These are phyloP conservation scores for Geotrupes spiniger DNA, from an alignment of 2,888 invertebrate genomes.

Conservation along the genomic window DNA sequence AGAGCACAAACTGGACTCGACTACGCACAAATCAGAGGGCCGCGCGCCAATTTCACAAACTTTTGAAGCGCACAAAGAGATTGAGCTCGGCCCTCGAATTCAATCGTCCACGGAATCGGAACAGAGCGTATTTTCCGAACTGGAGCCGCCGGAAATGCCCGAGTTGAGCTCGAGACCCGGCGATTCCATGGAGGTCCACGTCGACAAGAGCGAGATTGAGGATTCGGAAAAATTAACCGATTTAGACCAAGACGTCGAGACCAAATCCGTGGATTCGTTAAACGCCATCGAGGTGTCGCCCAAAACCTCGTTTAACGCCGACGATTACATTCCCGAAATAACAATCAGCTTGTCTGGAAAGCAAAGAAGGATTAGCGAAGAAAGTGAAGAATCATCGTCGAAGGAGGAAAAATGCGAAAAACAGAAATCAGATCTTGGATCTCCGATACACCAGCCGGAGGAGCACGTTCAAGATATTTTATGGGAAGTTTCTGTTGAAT, in stretches of 20 bases:
- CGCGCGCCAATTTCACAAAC: slow-evolving; percentile 29
- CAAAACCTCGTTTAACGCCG: slow-evolving; percentile 31
- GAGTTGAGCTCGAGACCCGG: slow-evolving; percentile 49
- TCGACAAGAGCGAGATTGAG: slow-evolving; percentile 54
- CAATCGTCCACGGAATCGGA: slow-evolving; percentile 42
- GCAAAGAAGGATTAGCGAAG: slow-evolving; percentile 49
- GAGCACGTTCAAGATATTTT: slow-evolving; percentile 53
- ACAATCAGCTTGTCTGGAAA: slow-evolving; percentile 48
- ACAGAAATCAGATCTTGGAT: slow-evolving; percentile 26
- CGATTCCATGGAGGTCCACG: slow-evolving; percentile 53
- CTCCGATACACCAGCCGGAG: slow-evolving; percentile 48
- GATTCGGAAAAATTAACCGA: slow-evolving; percentile 52
- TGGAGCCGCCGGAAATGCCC: too few relatives aligned
- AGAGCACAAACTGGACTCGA: slow-evolving; percentile 31
- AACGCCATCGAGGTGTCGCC: slow-evolving; percentile 36
- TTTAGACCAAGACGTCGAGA: slow-evolving; percentile 46
- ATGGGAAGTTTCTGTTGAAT: slow-evolving; percentile 54
- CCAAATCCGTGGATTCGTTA: slow-evolving; percentile 41
- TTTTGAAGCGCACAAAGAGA: slow-evolving; percentile 38
- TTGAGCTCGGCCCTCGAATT: slow-evolving; percentile 31
- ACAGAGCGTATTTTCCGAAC: slow-evolving; percentile 40
- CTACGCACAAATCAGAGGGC: slow-evolving; percentile 31
- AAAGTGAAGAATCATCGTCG: slow-evolving; percentile 44
- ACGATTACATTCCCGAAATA: slow-evolving; percentile 47
- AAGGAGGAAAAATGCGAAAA: slow-evolving; percentile 10